phyloP scores from a whole-genome alignment of 1,140 invertebrate species.

The Euschistus heros region DNA sequence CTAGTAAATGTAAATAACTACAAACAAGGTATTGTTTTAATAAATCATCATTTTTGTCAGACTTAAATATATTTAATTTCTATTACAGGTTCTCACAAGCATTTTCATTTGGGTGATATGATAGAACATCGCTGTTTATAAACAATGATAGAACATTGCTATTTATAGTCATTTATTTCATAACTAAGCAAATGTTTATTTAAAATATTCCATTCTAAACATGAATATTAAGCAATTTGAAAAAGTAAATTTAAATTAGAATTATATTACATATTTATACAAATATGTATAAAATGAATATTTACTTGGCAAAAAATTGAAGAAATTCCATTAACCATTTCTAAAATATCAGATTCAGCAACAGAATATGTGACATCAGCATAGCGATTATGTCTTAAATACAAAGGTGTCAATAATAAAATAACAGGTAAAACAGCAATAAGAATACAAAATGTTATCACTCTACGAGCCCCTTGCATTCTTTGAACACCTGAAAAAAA shows the following conservation, averaged over 20 bases:
- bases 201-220: too few species aligned
- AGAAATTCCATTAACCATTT: constrained; percentile 64
- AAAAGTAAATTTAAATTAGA: neutral
- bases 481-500: constrained; percentile 33
- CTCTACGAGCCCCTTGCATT: constrained; percentile 62
- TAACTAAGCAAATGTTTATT: too few species aligned
- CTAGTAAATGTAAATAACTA: too few species aligned
- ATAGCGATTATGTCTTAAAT: constrained; percentile 59
- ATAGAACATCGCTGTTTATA: too few species aligned
- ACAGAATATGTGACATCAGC: constrained; percentile 60
- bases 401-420: constrained; percentile 59
- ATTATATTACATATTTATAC: neutral
- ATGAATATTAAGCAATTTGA: neutral
- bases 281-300: too few species aligned
- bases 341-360: constrained; percentile 68
- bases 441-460: constrained; percentile 59
- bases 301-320: constrained; percentile 58
- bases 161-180: too few species aligned
- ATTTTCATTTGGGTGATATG: too few species aligned
- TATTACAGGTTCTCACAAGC: too few species aligned
- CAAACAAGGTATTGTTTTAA: too few species aligned
- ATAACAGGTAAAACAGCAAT: constrained; percentile 58
- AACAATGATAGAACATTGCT: too few species aligned
- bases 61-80: too few species aligned
- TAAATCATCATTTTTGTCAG: too few species aligned